Percentiles rank a stretch among this genome's conserved stretches.
Conservation (phyloP, 2,797 vertebrate species). For the Cetoscarus ocellatus region DNA sequence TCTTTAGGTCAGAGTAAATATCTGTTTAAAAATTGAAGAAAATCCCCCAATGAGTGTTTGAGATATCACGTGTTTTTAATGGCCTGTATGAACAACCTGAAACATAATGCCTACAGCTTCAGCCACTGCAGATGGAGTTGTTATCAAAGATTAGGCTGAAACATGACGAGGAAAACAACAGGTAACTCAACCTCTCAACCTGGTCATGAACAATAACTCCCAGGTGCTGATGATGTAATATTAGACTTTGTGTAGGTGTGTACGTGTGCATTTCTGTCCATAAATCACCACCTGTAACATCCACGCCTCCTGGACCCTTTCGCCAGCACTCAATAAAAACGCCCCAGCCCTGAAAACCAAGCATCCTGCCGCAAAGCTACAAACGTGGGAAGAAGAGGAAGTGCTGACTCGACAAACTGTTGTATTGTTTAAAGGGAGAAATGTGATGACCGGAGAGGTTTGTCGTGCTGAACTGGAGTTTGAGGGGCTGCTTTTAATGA, state of each 20-base stretch:
- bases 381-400: conserved; percentile 59
- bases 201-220: conserved; percentile 19
- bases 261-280: conserved; percentile 2
- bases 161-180: not conserved
- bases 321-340: conserved; percentile 70
- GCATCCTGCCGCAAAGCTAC: conserved; percentile 18
- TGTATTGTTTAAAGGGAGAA: conserved; percentile 77
- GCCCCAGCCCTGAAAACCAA: conserved; percentile 38
- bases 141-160: not conserved
- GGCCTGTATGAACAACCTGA: too few species aligned
- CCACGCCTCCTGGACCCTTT: conserved; percentile 50
- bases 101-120: too few species aligned
- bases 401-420: conserved; percentile 76
- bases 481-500: conserved; percentile 70
- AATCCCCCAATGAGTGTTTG: not conserved
- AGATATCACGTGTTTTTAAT: too few species aligned
- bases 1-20: too few species aligned
- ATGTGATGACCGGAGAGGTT: conserved; percentile 75
- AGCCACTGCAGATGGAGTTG: too few species aligned
- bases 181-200: conserved; percentile 19
- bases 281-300: conserved; percentile 45
- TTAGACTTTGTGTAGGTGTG: conserved; percentile 16
- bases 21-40: not conserved
- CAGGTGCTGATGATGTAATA: conserved; percentile 48
- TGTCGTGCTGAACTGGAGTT: conserved; percentile 45